Evolutionary conservation across 2,113 vertebrate genomes (phyloP), one percentile per base, ranked within the genome.

Genomic region (Ochotona curzoniae): DNA sequence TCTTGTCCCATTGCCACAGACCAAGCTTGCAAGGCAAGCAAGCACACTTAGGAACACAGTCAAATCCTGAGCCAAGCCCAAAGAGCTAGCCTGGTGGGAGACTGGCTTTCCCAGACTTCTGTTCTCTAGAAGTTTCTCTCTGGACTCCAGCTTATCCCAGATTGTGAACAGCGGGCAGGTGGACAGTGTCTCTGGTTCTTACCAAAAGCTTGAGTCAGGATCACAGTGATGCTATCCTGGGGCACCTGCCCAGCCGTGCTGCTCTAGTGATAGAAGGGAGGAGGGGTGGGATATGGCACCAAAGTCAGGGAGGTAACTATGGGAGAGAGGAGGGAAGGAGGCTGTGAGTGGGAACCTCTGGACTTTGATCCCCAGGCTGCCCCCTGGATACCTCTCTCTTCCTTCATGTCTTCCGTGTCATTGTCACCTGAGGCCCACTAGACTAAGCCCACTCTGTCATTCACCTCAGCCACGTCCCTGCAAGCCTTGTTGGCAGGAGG

Each of bases 1-100:
- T 87, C 57, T 82, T 51, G 32, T 69, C 71, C 80, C 74, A n/a
- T 83, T 94, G 64, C 83, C 81, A 23, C 75, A 82, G 54, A 57
- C 64, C 66, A 54, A n/a, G 44, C 84, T 73, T 30, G 51, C 76
- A 89, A 89, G 28, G 83, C n/a, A 32, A 83, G 38, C 75, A 60
- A 87, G 82, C 69, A 47, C 14, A 44, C 64, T 87, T 54, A 54
- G 60, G 74, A 71, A 78, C 18, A 21, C 44, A 30, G 61, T 44
- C 44, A 88, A 87, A 91, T 73, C 54, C 84, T 54, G 44, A 78
- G 82, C 26, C 78, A 85, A 78, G 35, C 67, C 83, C 47, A 61
- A 83, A 80, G 44, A 87, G 81, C 61, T 66, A 49, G 61, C 23
- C 30, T 26, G n/a, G 30, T 11, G 38, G 28, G 63, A 63, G 60